Percentiles rank a stretch among this genome's conserved stretches.
phyloP scores from a whole-genome alignment of 1,140 invertebrate genomes.

The Brachionus koreanus region DNA sequence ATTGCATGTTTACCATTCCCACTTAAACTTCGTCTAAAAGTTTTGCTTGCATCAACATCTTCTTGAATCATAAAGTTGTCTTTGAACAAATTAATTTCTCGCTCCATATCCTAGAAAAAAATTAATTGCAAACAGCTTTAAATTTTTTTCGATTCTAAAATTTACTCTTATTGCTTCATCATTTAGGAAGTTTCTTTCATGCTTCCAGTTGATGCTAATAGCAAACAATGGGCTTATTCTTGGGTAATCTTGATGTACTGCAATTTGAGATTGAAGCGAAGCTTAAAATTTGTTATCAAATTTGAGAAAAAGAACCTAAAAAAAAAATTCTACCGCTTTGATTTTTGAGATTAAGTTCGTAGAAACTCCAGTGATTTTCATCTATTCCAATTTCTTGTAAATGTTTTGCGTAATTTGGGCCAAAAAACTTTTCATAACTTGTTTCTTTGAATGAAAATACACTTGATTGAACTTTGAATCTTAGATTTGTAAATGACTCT shows the following conservation, averaged over 20 bases:
- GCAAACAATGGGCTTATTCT: constrained; percentile 71
- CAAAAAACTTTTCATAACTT: constrained; percentile 59
- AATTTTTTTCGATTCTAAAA: background rate
- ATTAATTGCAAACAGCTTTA: background rate
- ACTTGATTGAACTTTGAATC: constrained; percentile 9
- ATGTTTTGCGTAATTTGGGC: constrained; percentile 62
- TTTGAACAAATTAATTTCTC: constrained; percentile 36
- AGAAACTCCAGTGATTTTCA: constrained; percentile 53
- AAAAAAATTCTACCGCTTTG: constrained; percentile 61
- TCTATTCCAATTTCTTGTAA: constrained; percentile 68
- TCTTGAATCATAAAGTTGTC: background rate
- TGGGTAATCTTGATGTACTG: constrained; percentile 76
- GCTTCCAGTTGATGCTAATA: constrained; percentile 66
- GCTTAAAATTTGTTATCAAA: constrained; percentile 58
- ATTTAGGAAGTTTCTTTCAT: constrained; percentile 64
- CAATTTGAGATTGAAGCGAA: constrained; percentile 70
- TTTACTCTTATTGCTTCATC: constrained; percentile 69
- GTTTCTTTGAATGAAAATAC: constrained; percentile 48
- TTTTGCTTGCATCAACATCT: constrained; percentile 69
- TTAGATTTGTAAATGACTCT: background rate
- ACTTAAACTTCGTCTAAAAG: constrained; percentile 66
- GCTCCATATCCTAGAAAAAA: constrained; percentile 13
- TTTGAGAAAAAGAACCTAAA: background rate
- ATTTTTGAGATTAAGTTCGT: constrained; percentile 62
- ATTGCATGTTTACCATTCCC: constrained; percentile 50